These are phyloP conservation scores for Dioctria linearis DNA, from an alignment of 2,888 invertebrate species.

Conservation along the genomic window DNA sequence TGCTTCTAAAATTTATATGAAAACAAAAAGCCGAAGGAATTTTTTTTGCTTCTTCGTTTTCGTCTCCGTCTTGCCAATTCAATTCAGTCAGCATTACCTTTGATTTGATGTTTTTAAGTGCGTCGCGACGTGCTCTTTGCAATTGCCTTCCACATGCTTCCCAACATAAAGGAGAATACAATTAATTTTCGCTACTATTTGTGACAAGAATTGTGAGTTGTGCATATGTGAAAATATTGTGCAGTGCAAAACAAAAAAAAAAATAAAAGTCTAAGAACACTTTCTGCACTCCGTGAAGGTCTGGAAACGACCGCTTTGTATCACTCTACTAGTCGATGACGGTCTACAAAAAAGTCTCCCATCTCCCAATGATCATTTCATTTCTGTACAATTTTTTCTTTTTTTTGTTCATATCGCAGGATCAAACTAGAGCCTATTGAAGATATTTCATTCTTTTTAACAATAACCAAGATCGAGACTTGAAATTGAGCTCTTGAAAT, in stretches of 20 bases:
- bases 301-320: background rate
- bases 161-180: constrained; percentile 5
- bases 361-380: too few species aligned
- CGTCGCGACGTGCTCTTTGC: background rate
- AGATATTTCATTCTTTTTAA: too few species aligned
- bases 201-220: too few species aligned
- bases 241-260: background rate
- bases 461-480: too few species aligned
- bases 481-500: too few species aligned
- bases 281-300: background rate
- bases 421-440: too few species aligned
- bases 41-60: background rate
- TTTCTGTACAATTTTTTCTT: too few species aligned
- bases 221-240: background rate
- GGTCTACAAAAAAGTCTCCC: background rate
- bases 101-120: constrained; percentile 24
- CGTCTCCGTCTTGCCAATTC: constrained; percentile 35
- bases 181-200: background rate
- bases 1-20: too few species aligned
- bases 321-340: too few species aligned
- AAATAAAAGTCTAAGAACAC: too few species aligned
- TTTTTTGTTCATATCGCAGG: too few species aligned
- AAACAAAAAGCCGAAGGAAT: too few species aligned
- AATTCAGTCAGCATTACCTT: constrained; percentile 53
- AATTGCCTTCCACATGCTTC: constrained; percentile 14